Conservation (phyloP, 2,888 invertebrate genomes). For the Abscondita cerata region DNA sequence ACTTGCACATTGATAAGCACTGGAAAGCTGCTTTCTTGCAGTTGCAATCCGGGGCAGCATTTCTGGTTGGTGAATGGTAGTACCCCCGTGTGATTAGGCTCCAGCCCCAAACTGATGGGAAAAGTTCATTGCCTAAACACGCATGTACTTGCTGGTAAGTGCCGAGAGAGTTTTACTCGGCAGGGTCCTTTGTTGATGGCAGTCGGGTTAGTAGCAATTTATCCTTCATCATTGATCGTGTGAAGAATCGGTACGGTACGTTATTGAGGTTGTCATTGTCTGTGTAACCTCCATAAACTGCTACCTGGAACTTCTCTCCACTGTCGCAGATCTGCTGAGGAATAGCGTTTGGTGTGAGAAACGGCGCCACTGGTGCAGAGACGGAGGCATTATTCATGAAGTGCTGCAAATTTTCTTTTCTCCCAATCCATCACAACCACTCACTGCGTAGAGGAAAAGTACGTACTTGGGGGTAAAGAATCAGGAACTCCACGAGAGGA, state of each 20-base stretch:
- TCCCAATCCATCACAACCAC: no score
- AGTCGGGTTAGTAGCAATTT: background rate
- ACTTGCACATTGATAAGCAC: background rate
- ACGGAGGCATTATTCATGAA: no score
- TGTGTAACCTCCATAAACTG: background rate
- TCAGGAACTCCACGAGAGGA: no score
- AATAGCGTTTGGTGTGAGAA: background rate
- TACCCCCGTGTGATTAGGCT: background rate
- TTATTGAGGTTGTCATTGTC: constrained; percentile 1
- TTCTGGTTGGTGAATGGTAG: background rate
- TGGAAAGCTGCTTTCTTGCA: background rate
- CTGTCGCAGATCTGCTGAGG: background rate
- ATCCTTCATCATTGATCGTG: no score
- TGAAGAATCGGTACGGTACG: no score
- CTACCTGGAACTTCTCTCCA: constrained; percentile 5
- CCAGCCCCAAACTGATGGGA: no score
- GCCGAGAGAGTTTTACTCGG: no score
- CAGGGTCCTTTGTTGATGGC: no score
- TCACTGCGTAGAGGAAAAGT: no score
- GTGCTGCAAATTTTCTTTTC: no score
- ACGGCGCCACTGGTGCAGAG: constrained; percentile 1
- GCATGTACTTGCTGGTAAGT: constrained; percentile 3
- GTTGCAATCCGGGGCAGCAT: no score
- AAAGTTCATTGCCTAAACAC: background rate
- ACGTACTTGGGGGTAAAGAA: no score